Conservation (phyloP, 2,888 invertebrate species). For the Tipula helvola region DNA sequence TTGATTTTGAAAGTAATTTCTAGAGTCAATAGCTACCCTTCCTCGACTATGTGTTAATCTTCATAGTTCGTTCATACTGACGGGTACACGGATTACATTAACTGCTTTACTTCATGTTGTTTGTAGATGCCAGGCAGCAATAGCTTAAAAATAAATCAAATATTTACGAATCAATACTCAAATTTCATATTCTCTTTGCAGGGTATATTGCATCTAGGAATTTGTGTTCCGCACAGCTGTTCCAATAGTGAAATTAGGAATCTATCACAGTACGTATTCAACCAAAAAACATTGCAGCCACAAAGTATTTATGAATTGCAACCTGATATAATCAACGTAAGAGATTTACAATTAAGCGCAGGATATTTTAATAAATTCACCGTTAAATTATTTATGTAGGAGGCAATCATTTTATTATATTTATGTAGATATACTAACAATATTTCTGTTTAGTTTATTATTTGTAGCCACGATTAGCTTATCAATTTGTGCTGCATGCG, state of each 20-base stretch:
- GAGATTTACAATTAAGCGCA: slow-evolving; percentile 28
- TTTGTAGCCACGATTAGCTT: neutral
- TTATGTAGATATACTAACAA: neutral
- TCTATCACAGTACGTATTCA: slow-evolving; percentile 28
- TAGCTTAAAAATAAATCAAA: too few relatives aligned
- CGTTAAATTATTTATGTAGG: neutral
- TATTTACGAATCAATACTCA: too few relatives aligned
- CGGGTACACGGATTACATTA: too few relatives aligned
- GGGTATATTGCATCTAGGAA: slow-evolving; percentile 39
- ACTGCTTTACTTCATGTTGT: too few relatives aligned
- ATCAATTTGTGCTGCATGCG: neutral
- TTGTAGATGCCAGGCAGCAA: too few relatives aligned
- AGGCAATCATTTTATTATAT: neutral
- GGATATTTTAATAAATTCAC: slow-evolving; percentile 28
- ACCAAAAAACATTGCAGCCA: slow-evolving; percentile 24
- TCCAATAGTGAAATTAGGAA: slow-evolving; percentile 29
- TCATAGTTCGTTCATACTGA: too few relatives aligned
- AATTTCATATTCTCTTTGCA: slow-evolving; percentile 15
- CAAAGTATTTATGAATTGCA: slow-evolving; percentile 30
- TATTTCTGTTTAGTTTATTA: neutral
- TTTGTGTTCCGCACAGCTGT: slow-evolving; percentile 41
- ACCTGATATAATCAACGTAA: slow-evolving; percentile 31
- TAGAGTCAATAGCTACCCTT: too few relatives aligned
- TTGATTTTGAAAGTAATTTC: too few relatives aligned
- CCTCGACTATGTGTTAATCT: too few relatives aligned